Base-by-base conservation (phyloP, 2,113 vertebrate genomes). In the Stegostoma tigrinum region DNA sequence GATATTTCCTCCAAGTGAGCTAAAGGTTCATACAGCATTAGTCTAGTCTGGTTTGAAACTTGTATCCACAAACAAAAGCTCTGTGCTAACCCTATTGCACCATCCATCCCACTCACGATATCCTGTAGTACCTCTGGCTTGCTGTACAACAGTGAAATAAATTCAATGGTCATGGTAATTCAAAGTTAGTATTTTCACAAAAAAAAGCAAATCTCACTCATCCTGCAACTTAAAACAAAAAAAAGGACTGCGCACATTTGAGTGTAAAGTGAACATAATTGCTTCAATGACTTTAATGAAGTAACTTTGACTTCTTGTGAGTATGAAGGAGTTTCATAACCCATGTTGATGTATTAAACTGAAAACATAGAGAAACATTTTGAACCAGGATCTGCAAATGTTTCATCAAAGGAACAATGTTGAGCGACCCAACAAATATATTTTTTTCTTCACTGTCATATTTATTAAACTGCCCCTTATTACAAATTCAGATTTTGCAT, bases 351-450 rank as follows among this genome's bases (percentile, higher is more conserved):
- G 34, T 93, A 66, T 61, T 38, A 67, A 64, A 21, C 61, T 93
- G 19, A 93, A 93, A 93, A 66, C 23, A 2, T 17, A 93, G 64
- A 17, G 34, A 93, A 66, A n/a, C 19, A 66, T 23, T 93, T 93
- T 66, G 61, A 64, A 55, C 30, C 61, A 23, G 3, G 7, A 66
- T 34, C 23, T 75, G 94, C 4, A 72, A 42, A 95, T 70, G 68
- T 24, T 95, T 12, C 68, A 45, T 72, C 68, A 27, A 30, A 95
- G 34, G 67, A 72, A 70, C 42, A 48, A 27, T 34, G 52, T 64
- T 93, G 85, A 91, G 72, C 6, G 52, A 64, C 24, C 91, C 89
- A 66, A 45, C 80, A 96, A 95, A 89, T 95, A 94, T 1, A 34
- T 83, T 96, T 95, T 30, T 30, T 83, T 38, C 17, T 21, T 93